Evolutionary conservation across 2,888 invertebrate species (phyloP).

Genomic region (Brenthis hecate): DNA sequence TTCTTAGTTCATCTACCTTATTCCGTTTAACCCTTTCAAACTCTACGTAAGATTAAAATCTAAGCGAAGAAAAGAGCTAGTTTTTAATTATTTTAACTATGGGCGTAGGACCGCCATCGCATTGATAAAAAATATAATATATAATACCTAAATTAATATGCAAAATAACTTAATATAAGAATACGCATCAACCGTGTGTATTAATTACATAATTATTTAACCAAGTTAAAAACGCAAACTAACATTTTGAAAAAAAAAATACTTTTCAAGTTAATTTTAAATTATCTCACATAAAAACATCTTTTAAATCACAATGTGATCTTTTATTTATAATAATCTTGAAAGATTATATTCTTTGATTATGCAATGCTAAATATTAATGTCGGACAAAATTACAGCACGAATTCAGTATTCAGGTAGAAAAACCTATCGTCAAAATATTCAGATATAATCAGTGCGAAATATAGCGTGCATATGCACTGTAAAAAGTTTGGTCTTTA

Average conservation of each 20-base stretch:
- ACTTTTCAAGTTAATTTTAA: conserved; percentile 76
- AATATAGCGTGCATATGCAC: conserved; percentile 44
- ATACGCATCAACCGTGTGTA: conserved; percentile 63
- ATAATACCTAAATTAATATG: conserved; percentile 64
- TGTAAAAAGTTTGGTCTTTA: conserved; percentile 73
- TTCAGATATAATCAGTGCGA: conserved; percentile 35
- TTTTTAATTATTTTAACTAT: conserved; percentile 44
- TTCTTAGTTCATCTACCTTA: conserved; percentile 64
- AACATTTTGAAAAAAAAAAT: conserved; percentile 80
- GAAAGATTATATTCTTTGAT: conserved; percentile 54
- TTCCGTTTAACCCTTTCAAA: conserved; percentile 54
- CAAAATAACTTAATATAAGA: conserved; percentile 68
- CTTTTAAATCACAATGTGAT: conserved; percentile 80
- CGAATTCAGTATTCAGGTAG: conserved; percentile 13
- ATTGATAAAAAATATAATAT: conserved; percentile 48
- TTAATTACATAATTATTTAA: conserved; percentile 55
- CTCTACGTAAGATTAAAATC: conserved; percentile 52
- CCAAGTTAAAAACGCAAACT: conserved; percentile 71
- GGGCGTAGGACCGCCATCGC: conserved; percentile 33
- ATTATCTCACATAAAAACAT: conserved; percentile 76
- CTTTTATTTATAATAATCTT: conserved; percentile 60
- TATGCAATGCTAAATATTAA: conserved; percentile 39
- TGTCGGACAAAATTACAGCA: conserved; percentile 22
- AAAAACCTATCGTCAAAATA: conserved; percentile 16
- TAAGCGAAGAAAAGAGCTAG: conserved; percentile 53